Evolutionary conservation across 2,797 vertebrate species (phyloP).

Genomic region (Labeo calbasu): DNA sequence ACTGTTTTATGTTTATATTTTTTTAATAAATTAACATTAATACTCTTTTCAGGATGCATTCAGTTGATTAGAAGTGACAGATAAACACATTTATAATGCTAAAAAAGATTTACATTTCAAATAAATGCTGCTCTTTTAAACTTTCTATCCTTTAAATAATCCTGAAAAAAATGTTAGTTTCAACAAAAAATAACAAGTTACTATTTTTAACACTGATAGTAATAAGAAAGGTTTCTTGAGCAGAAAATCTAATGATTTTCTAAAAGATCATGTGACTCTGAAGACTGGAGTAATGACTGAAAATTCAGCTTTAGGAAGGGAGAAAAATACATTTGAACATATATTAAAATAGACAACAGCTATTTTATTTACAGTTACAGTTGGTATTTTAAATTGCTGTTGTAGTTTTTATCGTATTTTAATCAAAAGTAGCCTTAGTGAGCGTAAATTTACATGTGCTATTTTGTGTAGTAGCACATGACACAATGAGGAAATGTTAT

Average conservation of each 20-base stretch:
- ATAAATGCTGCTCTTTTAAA: too few species aligned
- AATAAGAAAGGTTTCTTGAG: not conserved
- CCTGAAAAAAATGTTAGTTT: too few species aligned
- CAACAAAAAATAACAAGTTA: not conserved
- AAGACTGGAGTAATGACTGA: not conserved
- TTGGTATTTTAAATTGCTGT: not conserved
- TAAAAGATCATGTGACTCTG: not conserved
- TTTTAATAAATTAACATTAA: too few species aligned
- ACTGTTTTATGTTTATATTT: constrained; percentile 24
- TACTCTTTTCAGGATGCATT: too few species aligned
- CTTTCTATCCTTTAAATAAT: not conserved
- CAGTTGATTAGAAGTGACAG: not conserved
- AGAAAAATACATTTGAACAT: too few species aligned
- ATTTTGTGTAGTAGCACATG: not conserved
- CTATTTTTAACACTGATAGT: not conserved
- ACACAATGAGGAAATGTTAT: not conserved
- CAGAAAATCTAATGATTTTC: not conserved
- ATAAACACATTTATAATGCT: not conserved
- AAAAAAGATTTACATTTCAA: not conserved
- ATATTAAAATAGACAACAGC: not conserved
- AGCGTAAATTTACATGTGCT: not conserved
- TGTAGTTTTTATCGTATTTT: not conserved
- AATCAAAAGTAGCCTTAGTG: not conserved
- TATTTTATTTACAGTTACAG: too few species aligned
- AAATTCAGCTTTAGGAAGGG: not conserved